Base-by-base conservation (phyloP, 2,797 vertebrate genomes). In the Botia almorhae region DNA sequence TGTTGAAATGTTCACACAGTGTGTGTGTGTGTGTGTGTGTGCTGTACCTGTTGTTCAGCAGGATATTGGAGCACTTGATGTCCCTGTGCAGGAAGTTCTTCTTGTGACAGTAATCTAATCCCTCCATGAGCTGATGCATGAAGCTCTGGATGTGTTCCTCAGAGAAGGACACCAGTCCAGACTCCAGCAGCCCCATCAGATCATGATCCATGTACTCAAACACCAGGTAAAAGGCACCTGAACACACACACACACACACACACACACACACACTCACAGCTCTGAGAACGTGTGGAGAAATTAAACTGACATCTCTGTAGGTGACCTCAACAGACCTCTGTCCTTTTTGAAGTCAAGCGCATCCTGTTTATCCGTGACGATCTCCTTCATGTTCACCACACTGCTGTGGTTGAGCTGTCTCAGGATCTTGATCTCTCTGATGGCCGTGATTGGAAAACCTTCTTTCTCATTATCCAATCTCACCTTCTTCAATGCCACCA, bases 141-240 rank as follows among this genome's bases (percentile, higher is more conserved):
- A 99, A 99, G 87, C 97, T 99, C 84, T 97, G 97, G 80, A 99
- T 93, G 86, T 99, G 98, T 89, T 99, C 97, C 78, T 98, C 97
- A 88, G 97, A 98, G 93, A 99, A 99, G 87, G 98, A 97, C 86
- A 98, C 97, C 90, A 99, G 91, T 81, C 98, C 98, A 0, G 98
- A 99, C 93, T 99, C 98, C 90, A 99, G 92, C 86, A 99, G 94
- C 86, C 98, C 98, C 98, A 99, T 99, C 90, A 99, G 92, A 88
- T 99, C 98, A 55, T 99, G 98, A 91, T 99, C 98, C 98, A 99
- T 99, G 92, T 99, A 99, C 90, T 99, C 98, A 92, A 99, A 99
- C 85, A 99, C 98, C 92, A 99, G 93, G 87, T 99, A 99, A 93
- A 99, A 99, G 79, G 98, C 98, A 90, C 98, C 98, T 98, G 74